A percentile compares a stretch with the other conserved stretches of the same genome.
Evolutionary conservation across 2,888 invertebrate species (phyloP).

Genomic region (Sesamia inferens): DNA sequence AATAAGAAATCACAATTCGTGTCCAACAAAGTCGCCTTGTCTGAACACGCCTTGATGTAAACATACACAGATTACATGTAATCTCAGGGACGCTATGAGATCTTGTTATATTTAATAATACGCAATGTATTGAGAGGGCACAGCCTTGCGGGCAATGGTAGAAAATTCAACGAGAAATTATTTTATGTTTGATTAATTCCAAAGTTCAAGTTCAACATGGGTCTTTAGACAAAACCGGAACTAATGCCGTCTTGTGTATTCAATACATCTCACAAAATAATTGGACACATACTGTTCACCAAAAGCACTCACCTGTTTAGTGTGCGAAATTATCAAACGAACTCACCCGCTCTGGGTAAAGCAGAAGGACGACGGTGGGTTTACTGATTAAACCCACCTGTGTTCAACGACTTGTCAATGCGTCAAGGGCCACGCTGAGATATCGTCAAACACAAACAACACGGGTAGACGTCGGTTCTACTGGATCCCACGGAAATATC

Average conservation of each 20-base stretch:
- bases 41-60: constrained; percentile 43
- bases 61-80: constrained; percentile 18
- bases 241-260: not conserved
- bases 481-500: not conserved
- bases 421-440: no score
- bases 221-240: not conserved
- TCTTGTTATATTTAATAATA: constrained; percentile 31
- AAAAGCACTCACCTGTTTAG: not conserved
- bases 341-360: no score
- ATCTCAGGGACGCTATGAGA: constrained; percentile 59
- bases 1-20: constrained; percentile 31
- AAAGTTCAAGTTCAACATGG: not conserved
- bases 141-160: constrained; percentile 6
- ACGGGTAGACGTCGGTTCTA: no score
- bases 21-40: constrained; percentile 8
- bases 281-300: not conserved
- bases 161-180: not conserved
- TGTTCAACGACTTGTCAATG: no score
- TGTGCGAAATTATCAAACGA: no score
- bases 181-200: not conserved
- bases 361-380: no score
- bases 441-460: no score
- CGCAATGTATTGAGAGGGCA: constrained; percentile 8
- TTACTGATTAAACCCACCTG: no score
- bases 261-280: not conserved